Conservation (phyloP, 2,113 vertebrate species). For the Thymallus thymallus region DNA sequence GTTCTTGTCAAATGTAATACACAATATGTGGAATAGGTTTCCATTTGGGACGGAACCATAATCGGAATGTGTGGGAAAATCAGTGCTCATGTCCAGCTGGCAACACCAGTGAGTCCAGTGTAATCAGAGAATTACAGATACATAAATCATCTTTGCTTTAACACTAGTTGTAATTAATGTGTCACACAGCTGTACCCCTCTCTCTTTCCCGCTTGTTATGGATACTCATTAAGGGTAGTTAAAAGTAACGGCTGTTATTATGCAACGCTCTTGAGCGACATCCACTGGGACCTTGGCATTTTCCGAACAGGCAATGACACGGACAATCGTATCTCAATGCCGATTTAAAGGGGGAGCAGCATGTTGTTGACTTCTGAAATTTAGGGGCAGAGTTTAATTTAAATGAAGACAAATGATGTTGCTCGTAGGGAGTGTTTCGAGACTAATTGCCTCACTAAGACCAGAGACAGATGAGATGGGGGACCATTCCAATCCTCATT, state of each 20-base stretch:
- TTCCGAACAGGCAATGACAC: slow-evolving; percentile 23
- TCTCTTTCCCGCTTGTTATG: slow-evolving; percentile 56
- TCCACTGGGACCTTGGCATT: slow-evolving; percentile 57
- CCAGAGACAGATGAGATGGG: too few relatives aligned
- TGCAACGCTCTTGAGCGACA: slow-evolving; percentile 42
- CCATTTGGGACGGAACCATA: neutral
- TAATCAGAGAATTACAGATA: slow-evolving; percentile 21
- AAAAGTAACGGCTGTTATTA: slow-evolving; percentile 65
- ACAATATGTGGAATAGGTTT: too few relatives aligned
- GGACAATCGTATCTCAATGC: too few relatives aligned
- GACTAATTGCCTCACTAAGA: too few relatives aligned
- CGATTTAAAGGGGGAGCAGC: neutral
- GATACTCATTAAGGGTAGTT: slow-evolving; percentile 66
- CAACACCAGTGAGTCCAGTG: slow-evolving; percentile 8
- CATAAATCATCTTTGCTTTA: slow-evolving; percentile 36
- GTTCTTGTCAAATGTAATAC: too few relatives aligned
- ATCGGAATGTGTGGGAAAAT: slow-evolving; percentile 32
- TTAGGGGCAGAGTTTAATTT: too few relatives aligned
- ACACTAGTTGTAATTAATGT: slow-evolving; percentile 34
- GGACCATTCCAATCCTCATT: too few relatives aligned
- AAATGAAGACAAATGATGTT: too few relatives aligned
- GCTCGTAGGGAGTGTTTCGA: too few relatives aligned
- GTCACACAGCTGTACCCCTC: slow-evolving; percentile 46
- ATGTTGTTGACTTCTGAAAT: too few relatives aligned
- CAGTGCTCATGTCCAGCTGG: slow-evolving; percentile 15